These are phyloP conservation scores for Aptenodytes forsteri DNA, from an alignment of 2,113 vertebrate genomes.

Conservation along the genomic window DNA sequence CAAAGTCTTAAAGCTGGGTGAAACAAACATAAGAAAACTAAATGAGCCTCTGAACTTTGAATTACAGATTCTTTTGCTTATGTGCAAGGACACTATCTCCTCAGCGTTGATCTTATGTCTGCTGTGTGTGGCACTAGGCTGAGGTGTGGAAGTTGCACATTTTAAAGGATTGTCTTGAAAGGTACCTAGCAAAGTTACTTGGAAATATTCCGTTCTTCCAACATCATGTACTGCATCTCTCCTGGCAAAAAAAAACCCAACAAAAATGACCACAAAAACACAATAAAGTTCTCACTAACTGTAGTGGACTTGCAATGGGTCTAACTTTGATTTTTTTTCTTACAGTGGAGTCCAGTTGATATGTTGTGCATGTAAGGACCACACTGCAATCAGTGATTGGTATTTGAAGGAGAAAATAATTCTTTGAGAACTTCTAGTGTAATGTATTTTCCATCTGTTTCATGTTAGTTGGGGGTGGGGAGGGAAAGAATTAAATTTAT, in stretches of 20 bases:
- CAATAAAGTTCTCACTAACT: background rate
- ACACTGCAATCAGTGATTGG: background rate
- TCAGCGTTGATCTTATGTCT: background rate
- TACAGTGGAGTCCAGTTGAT: background rate
- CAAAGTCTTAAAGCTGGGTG: background rate
- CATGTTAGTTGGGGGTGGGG: background rate
- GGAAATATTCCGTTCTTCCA: background rate
- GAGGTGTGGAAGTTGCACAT: background rate
- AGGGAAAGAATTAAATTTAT: background rate
- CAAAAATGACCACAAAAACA: background rate
- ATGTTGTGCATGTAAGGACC: background rate
- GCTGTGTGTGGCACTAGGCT: background rate
- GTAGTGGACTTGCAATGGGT: background rate
- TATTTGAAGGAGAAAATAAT: constrained; percentile 1
- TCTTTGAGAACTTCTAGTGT: background rate
- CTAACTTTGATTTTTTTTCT: background rate
- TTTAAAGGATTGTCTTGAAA: background rate
- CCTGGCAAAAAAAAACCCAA: background rate
- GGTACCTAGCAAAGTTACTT: background rate
- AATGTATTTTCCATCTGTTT: constrained; percentile 33
- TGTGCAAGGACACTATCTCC: background rate
- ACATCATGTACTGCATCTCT: background rate
- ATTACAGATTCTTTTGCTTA: background rate
- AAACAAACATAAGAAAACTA: background rate
- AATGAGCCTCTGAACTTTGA: background rate